phyloP scores from a whole-genome alignment of 2,888 invertebrate species.

The Cheilosia grossa region DNA sequence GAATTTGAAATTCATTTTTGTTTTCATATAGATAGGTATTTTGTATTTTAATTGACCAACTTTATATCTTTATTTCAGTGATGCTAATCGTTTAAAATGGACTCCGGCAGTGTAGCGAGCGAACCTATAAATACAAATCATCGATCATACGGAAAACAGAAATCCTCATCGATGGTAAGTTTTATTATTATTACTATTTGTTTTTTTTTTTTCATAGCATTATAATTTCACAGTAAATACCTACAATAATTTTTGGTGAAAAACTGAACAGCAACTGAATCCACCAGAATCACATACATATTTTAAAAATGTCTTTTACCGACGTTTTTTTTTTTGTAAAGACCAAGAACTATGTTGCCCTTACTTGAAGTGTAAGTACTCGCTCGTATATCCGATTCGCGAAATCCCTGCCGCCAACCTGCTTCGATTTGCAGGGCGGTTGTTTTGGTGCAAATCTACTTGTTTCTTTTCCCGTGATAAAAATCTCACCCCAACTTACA shows the following conservation, averaged over 20 bases:
- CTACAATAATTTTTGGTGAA: neutral
- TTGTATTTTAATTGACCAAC: neutral
- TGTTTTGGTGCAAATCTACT: no score
- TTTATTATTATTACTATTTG: neutral
- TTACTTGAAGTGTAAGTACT: no score
- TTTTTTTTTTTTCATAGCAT: neutral
- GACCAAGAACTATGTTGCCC: no score
- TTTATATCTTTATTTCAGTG: constrained; percentile 38
- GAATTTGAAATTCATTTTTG: neutral
- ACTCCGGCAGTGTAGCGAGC: constrained; percentile 82
- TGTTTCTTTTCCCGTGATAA: no score
- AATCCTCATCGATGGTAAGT: constrained; percentile 83
- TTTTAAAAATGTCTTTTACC: no score
- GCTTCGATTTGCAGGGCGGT: no score
- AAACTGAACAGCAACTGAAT: neutral
- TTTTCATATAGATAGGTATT: neutral
- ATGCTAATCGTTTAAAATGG: constrained; percentile 78
- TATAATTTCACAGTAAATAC: neutral
- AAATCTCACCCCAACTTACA: no score
- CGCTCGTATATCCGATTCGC: no score
- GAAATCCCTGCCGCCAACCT: no score
- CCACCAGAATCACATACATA: no score
- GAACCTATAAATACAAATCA: constrained; percentile 82
- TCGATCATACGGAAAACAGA: constrained; percentile 82
- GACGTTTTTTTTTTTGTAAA: no score